Evolutionary conservation across 2,113 vertebrate species (phyloP), one percentile per base, ranked within the genome.

Genomic region (Chaetodon auriga): DNA sequence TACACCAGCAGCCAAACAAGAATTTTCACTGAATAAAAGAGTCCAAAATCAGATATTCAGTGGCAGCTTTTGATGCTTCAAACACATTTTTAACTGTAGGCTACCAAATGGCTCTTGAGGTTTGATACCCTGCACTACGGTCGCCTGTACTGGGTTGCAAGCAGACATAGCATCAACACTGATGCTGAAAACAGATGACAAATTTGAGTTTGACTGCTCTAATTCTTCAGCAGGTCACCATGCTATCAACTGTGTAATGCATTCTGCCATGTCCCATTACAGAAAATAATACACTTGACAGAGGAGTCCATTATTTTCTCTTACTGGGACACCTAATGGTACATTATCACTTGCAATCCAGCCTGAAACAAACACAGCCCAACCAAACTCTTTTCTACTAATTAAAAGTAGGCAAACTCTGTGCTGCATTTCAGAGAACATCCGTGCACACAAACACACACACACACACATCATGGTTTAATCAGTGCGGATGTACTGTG

Each of bases 401-500:
- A 84, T 84, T 86, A 81, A 84, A 87, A 84, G 78, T 78, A 45
- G 45, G 25, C n/a, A 48, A 89, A 75, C 81, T 76, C 48, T 41
- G 3, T 19, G 14, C 60, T 75, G 75, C 54, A 84, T 65, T 23
- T 82, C 62, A 23, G 55, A 60, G 46, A 49, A 62, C 58, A 61
- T 8, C 38, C 57, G 0, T 18, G 1, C 55, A 62, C 35, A 62
- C 49, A 65, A 58, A 74, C 49, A 79, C 21, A 66, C 51, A 69
- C 57, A 54, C 69, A 75, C 45, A 66, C 51, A 41, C 55, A 55
- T 71, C 66, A 62, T 65, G 72, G 68, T 90, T 85, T 90, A 92
- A 91, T 93, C 87, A 88, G 82, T 65, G 82, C 25, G 73, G 90
- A 89, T 86, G 78, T 81, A 87, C 79, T 69, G 75, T 23, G 74